Conservation (phyloP, 2,797 vertebrate species). For the Ctenopoma kingsleyae region DNA sequence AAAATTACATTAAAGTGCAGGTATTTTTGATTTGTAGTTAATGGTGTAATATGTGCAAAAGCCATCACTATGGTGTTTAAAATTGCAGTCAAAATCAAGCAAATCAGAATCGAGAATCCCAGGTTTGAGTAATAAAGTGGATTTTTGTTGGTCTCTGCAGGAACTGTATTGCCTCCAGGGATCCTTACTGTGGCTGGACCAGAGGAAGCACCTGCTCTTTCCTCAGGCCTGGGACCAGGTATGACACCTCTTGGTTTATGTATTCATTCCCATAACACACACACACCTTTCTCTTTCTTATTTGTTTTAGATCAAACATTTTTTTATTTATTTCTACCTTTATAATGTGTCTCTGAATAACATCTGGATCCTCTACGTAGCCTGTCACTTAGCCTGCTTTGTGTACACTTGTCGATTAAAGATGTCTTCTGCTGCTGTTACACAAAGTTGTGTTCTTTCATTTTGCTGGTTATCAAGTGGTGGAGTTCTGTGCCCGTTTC, state of each 20-base stretch:
- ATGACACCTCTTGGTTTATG: constrained; percentile 36
- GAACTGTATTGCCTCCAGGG: constrained; percentile 92
- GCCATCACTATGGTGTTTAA: not conserved
- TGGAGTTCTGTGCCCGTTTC: constrained; percentile 18
- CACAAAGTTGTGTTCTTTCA: constrained; percentile 38
- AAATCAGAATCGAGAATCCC: not conserved
- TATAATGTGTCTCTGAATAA: constrained; percentile 56
- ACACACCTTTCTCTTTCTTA: not conserved
- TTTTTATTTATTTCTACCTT: constrained; percentile 34
- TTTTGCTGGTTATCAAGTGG: constrained; percentile 34
- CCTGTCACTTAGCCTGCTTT: constrained; percentile 40
- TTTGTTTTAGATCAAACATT: not conserved
- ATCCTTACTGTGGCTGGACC: constrained; percentile 97
- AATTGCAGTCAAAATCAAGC: not conserved
- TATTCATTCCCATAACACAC: constrained; percentile 7
- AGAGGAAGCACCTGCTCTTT: constrained; percentile 92
- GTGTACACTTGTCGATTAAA: constrained; percentile 54
- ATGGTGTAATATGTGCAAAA: constrained; percentile 9
- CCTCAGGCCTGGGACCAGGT: constrained; percentile 92
- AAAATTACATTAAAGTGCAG: not conserved
- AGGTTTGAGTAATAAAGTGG: not conserved
- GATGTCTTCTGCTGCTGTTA: constrained; percentile 49
- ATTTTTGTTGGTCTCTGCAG: constrained; percentile 73
- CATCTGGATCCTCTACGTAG: constrained; percentile 55
- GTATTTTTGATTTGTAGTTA: not conserved